These are phyloP conservation scores for Streblospio benedicti DNA, from an alignment of 1,140 invertebrate genomes.

Conservation along the genomic window DNA sequence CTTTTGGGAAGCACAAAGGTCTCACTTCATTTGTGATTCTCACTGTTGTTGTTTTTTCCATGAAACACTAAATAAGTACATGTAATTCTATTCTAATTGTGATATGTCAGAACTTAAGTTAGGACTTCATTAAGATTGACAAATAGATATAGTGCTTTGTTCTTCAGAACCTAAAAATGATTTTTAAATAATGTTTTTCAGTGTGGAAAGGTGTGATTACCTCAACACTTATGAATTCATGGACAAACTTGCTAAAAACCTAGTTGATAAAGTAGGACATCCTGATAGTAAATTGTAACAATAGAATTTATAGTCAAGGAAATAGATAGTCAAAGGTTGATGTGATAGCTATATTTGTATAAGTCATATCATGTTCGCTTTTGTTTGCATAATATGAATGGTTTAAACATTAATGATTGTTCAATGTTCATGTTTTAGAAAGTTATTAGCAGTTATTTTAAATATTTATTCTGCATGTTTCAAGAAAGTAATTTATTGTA, in stretches of 20 bases:
- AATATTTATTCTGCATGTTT: not conserved
- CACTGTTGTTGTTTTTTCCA: not conserved
- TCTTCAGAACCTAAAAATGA: not conserved
- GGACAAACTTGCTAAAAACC: constrained; percentile 87
- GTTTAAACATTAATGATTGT: not conserved
- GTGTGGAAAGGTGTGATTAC: constrained; percentile 76
- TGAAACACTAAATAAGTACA: not conserved
- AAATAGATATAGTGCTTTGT: not conserved
- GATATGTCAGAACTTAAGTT: not conserved
- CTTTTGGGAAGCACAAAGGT: not conserved
- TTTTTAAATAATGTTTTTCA: constrained; percentile 27
- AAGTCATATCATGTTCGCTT: not conserved
- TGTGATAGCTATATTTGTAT: not conserved
- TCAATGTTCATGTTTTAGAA: not conserved
- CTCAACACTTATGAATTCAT: constrained; percentile 96
- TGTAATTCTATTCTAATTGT: not conserved
- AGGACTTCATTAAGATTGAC: not conserved
- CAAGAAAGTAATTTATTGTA: not conserved
- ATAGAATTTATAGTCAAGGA: not conserved
- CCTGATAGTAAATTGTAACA: too few relatives aligned
- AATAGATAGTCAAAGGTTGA: not conserved
- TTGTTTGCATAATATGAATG: not conserved
- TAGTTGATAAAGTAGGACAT: constrained; percentile 60
- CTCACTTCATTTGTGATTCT: not conserved
- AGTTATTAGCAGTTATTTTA: not conserved